These are phyloP conservation scores for Chunga burmeisteri DNA, from an alignment of 2,113 vertebrate genomes.

Conservation along the genomic window DNA sequence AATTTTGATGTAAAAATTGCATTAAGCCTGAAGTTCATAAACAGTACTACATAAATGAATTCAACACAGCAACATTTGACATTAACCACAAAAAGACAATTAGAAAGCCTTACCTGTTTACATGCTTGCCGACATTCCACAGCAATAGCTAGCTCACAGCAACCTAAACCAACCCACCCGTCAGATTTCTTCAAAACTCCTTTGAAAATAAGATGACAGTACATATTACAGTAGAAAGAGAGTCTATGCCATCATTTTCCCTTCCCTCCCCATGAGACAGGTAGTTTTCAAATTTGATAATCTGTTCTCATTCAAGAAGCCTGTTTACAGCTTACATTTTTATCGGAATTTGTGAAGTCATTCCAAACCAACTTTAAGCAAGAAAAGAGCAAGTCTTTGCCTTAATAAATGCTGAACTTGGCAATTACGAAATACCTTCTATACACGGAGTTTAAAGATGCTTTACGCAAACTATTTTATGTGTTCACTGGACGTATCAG, in stretches of 20 bases:
- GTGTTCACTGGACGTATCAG: neutral
- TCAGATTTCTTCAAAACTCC: constrained; percentile 94
- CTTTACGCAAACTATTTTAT: neutral
- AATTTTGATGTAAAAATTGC: neutral
- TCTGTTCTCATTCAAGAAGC: neutral
- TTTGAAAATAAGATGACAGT: constrained; percentile 64
- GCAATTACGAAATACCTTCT: neutral
- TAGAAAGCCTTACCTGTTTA: constrained; percentile 83
- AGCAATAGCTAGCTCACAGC: constrained; percentile 95
- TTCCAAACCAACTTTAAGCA: neutral
- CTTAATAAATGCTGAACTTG: neutral
- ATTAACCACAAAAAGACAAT: neutral
- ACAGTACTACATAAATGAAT: neutral
- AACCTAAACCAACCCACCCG: constrained; percentile 96
- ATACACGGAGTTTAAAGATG: neutral
- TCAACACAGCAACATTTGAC: neutral
- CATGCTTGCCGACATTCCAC: constrained; percentile 92
- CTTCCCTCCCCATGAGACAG: neutral
- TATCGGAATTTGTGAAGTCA: neutral
- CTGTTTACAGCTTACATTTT: neutral
- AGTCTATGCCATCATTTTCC: neutral
- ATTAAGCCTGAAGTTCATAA: neutral
- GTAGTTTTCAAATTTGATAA: neutral
- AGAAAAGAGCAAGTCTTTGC: neutral
- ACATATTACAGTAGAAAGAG: neutral